phyloP scores from a whole-genome alignment of 2,113 vertebrate genomes.

The Hemichromis elongatus region DNA sequence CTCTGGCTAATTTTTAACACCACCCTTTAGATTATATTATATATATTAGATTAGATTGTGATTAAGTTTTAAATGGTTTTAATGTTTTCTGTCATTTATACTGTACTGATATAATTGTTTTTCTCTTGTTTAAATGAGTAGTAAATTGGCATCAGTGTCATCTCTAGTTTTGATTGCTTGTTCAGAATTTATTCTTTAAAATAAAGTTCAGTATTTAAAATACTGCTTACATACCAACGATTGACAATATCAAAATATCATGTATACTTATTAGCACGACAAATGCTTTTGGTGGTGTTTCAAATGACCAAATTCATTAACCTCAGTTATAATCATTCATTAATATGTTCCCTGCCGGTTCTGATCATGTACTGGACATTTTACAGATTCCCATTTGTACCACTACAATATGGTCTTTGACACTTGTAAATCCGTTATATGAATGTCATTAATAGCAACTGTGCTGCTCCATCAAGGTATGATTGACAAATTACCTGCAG shows the following conservation, averaged over 20 bases:
- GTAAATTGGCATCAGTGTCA: too few relatives aligned
- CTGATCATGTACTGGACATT: not conserved
- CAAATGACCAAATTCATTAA: not conserved
- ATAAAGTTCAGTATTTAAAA: not conserved
- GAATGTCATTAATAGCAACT: constrained; percentile 29
- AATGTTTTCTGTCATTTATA: not conserved
- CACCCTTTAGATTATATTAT: not conserved
- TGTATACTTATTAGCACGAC: not conserved
- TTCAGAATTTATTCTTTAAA: too few relatives aligned
- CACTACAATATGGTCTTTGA: not conserved
- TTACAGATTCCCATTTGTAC: not conserved
- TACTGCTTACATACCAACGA: not conserved
- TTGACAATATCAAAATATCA: not conserved
- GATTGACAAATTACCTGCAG: constrained; percentile 60
- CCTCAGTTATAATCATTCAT: not conserved
- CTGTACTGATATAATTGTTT: not conserved
- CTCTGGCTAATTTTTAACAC: not conserved
- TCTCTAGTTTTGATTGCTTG: too few relatives aligned
- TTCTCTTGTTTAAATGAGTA: not conserved
- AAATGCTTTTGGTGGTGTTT: not conserved
- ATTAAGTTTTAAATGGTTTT: not conserved
- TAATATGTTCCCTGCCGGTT: not conserved
- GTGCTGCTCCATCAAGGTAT: not conserved
- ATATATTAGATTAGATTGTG: not conserved
- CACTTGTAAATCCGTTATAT: constrained; percentile 24